These are phyloP conservation scores for Andricus curvator DNA, from an alignment of 2,888 invertebrate species.

Conservation along the genomic window DNA sequence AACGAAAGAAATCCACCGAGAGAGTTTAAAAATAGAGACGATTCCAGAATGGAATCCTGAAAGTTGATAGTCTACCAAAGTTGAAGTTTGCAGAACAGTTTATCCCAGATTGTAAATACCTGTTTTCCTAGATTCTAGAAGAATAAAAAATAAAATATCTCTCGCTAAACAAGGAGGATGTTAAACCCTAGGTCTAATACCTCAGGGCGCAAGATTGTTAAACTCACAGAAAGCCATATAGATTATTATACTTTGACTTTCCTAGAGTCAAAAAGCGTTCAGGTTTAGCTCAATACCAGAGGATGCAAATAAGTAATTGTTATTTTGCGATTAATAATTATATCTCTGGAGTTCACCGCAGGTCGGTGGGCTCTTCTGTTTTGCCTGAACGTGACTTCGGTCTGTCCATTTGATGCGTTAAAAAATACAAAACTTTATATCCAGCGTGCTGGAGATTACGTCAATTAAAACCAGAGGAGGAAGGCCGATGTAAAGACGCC, in stretches of 20 bases:
- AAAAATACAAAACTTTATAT: constrained; percentile 33
- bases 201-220: constrained; percentile 35
- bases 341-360: constrained; percentile 23
- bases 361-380: constrained; percentile 30
- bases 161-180: constrained; percentile 24
- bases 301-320: background rate
- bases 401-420: constrained; percentile 19
- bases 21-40: background rate
- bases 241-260: constrained; percentile 36
- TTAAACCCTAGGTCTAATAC: constrained; percentile 35
- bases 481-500: background rate
- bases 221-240: constrained; percentile 32
- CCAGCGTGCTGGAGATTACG: constrained; percentile 35
- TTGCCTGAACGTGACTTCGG: constrained; percentile 26
- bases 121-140: constrained; percentile 1
- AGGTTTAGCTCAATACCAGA: constrained; percentile 20
- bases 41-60: background rate
- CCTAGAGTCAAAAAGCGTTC: constrained; percentile 16
- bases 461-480: constrained; percentile 34
- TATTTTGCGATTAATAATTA: constrained; percentile 18
- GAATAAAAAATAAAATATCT: constrained; percentile 11
- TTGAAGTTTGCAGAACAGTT: constrained; percentile 4
- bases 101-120: constrained; percentile 19
- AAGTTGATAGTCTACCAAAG: constrained; percentile 24
- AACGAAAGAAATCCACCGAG: too few species aligned